These are phyloP conservation scores for Drosophila neotestacea DNA, from an alignment of 2,888 invertebrate species.

Conservation along the genomic window DNA sequence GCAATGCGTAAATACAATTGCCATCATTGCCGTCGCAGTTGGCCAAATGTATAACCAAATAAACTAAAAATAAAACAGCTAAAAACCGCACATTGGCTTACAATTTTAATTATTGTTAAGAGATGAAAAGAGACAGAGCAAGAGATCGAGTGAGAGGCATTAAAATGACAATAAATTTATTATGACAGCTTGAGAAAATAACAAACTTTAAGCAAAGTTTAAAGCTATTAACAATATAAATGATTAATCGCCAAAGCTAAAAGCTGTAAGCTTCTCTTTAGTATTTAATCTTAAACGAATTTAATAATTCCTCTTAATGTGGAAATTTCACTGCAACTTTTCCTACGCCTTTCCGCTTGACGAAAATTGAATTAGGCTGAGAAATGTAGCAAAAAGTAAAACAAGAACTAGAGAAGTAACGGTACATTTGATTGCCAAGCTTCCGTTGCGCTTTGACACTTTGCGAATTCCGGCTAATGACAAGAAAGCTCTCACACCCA, in stretches of 20 bases:
- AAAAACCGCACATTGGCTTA: constrained; percentile 35
- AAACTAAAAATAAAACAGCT: constrained; percentile 31
- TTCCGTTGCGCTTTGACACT: constrained; percentile 74
- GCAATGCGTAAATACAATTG: constrained; percentile 80
- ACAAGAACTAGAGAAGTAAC: constrained; percentile 43
- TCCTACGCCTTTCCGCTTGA: constrained; percentile 48
- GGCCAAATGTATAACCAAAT: constrained; percentile 52
- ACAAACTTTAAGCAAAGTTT: background rate
- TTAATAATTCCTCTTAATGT: constrained; percentile 8
- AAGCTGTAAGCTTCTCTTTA: constrained; percentile 3
- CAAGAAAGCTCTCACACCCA: constrained; percentile 49
- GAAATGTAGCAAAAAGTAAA: constrained; percentile 49
- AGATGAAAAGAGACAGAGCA: background rate
- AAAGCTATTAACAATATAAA: constrained; percentile 32
- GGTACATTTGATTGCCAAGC: constrained; percentile 55
- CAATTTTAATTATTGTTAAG: constrained; percentile 51
- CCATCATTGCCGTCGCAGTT: constrained; percentile 61
- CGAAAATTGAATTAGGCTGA: constrained; percentile 43
- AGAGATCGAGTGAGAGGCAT: constrained; percentile 6
- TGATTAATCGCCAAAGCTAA: constrained; percentile 41
- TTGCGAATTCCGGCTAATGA: constrained; percentile 63
- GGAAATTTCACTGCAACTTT: constrained; percentile 43
- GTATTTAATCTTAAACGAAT: constrained; percentile 4
- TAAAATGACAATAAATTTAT: constrained; percentile 55
- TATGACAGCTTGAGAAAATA: constrained; percentile 57